Base-by-base conservation (phyloP, 2,888 invertebrate species). In the Lucinisca nassula region DNA sequence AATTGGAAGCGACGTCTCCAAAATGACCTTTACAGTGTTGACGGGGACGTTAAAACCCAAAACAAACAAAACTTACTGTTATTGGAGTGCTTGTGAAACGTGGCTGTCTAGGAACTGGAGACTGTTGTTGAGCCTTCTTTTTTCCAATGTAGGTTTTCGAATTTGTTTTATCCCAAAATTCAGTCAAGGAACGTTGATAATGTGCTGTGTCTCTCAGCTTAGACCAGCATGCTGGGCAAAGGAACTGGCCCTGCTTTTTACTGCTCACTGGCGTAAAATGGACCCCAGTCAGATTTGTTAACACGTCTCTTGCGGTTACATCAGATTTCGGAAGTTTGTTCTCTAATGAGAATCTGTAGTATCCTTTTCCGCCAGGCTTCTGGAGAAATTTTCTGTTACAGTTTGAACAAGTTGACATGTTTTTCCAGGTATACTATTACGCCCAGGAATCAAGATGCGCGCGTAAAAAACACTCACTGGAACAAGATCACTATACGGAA, bases 81-180 rank as follows among this genome's bases (percentile, higher is more conserved):
- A 73, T 0, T 10, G 80, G 80, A 10, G 80, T 80, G n/a, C 80
- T 80, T 24, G 80, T 80, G 40, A 73, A 80, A 27, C 73, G 49
- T 6, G 80, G 73, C 12, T 37, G n/a, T 73, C 58, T 80, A n/a
- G 51, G 21, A 51, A 51, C 14, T 55, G n/a, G n/a, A 45, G 51
- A 14, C 10, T 40, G 49, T 24, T 3, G 0, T 10, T 21, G n/a
- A 0, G 24, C 38, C 55, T 73, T n/a, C 21, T 73, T 73, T 12
- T 24, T 35, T n/a, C 73, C 80, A 35, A 80, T 38, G 70, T 80
- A 80, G 0, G 80, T 73, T 37, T 35, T 55, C 6, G 21, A 3
- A 21, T n/a, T 17, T 24, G 80, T 80, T 14, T n/a, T 24, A 1
- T 21, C 55, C 49, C 72, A 80, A 30, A 80, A 73, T 14, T 45